Evolutionary conservation across 1,140 invertebrate genomes (phyloP), one percentile per base, ranked within the genome.

Genomic region (Bilobella aurantiaca): DNA sequence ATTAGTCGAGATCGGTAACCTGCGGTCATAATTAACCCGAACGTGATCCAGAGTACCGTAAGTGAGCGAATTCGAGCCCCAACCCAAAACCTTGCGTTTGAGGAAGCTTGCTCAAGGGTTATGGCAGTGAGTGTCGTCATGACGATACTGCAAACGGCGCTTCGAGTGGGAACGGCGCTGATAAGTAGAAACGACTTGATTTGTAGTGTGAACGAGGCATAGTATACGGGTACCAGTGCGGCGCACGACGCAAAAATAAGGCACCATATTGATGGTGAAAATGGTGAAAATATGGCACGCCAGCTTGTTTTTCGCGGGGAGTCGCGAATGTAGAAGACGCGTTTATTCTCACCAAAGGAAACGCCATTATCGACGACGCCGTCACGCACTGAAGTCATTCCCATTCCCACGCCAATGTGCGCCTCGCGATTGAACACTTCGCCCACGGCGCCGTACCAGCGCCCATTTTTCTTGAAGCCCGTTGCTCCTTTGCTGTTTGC

Each of bases 381-480:
- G 53, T 57, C 8, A 12, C 53, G 53, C 8, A 12, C 5, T 8
- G 12, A 12, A 5, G 53, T 57, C 12, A 57, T 57, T 5, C 53
- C 53, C 8, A 28, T 5, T 8, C 53, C 27, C 5, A 28, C 21
- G 8, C 53, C 53, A 12, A 57, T 57, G 21, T 57, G 8, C 53
- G 53, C 53, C 12, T 57, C 23, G 21, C 53, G 53, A 23, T 57
- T 28, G 8, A 57, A 57, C 8, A 57, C 53, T 8, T 57, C 53
- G 21, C 53, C 53, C 8, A 57, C 53, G 8, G 23, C n/a, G n/a
- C 53, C 53, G 53, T 57, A 57, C 53, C 53, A 57, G n/a, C 23
- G n/a, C 27, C 53, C 53, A 57, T 57, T 21, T 28, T 23, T n/a
- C 5, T 12, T 12, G 53, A 12, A 57, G 53, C 53, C 53, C 8